Conservation (phyloP, 2,888 invertebrate species). For the Scaptomyza polygonia region DNA sequence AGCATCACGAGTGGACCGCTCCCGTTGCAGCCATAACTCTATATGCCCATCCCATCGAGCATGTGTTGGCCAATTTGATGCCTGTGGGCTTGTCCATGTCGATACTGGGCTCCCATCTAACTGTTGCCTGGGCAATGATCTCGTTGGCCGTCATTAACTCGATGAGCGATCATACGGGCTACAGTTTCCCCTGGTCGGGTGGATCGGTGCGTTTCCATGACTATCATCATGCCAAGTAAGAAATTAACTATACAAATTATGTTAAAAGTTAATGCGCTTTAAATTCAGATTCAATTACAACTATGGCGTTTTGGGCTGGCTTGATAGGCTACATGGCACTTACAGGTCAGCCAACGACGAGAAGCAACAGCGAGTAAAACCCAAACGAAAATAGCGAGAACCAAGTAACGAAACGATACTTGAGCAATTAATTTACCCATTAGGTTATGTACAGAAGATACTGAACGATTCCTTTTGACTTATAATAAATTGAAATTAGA, state of each 20-base stretch:
- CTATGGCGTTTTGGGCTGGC: conserved; percentile 91
- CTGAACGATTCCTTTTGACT: too few species aligned
- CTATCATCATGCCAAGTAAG: conserved; percentile 92
- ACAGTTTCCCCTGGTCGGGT: conserved; percentile 90
- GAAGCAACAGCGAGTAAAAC: conserved; percentile 2
- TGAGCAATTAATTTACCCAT: too few species aligned
- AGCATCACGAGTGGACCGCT: conserved; percentile 94
- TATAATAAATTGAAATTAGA: too few species aligned
- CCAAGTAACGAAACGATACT: background rate
- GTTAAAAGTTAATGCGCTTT: background rate
- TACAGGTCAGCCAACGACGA: conserved; percentile 85
- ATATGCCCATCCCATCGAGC: conserved; percentile 91
- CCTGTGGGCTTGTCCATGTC: conserved; percentile 90
- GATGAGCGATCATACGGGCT: conserved; percentile 92
- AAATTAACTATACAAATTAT: background rate
- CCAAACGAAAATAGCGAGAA: conserved; percentile 18
- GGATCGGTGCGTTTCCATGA: conserved; percentile 93
- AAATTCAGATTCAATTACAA: conserved; percentile 90
- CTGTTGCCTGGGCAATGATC: conserved; percentile 91
- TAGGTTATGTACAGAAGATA: too few species aligned
- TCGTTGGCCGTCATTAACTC: conserved; percentile 89
- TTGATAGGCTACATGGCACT: conserved; percentile 93
- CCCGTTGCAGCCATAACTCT: conserved; percentile 91
- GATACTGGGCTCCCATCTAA: conserved; percentile 89
- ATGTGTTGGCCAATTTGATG: conserved; percentile 90